Percentiles rank a stretch among this genome's conserved stretches.
Evolutionary conservation across 2,113 vertebrate species (phyloP).

Genomic region (Hepsetus odoe): DNA sequence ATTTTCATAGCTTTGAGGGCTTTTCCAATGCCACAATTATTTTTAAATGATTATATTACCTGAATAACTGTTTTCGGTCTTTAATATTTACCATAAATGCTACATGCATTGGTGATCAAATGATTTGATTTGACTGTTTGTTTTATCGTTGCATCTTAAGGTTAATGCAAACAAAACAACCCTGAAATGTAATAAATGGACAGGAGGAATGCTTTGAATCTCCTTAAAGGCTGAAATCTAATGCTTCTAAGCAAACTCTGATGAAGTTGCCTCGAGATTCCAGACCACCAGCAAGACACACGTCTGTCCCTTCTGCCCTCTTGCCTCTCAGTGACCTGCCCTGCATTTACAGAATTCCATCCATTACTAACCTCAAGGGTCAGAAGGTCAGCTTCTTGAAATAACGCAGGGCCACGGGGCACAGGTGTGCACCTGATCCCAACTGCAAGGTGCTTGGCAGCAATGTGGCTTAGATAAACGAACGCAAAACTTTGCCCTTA

Average conservation of each 20-base stretch:
- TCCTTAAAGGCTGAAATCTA: too few species aligned
- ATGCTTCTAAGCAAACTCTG: background rate
- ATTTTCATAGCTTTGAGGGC: too few species aligned
- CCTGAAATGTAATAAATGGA: too few species aligned
- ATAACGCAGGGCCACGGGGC: slow-evolving; percentile 17
- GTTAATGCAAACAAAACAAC: too few species aligned
- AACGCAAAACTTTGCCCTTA: slow-evolving; percentile 24
- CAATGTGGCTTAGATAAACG: slow-evolving; percentile 30
- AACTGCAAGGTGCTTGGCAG: slow-evolving; percentile 35
- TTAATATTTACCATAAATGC: too few species aligned
- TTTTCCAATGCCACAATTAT: too few species aligned
- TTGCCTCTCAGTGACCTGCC: slow-evolving; percentile 13
- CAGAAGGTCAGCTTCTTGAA: slow-evolving; percentile 28
- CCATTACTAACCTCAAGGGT: slow-evolving; percentile 42
- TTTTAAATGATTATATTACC: too few species aligned
- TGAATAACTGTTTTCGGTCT: too few species aligned
- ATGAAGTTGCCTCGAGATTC: background rate
- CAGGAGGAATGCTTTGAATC: too few species aligned
- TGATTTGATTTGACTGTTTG: too few species aligned
- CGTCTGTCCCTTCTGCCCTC: background rate
- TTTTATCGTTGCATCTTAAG: too few species aligned
- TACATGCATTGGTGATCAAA: too few species aligned
- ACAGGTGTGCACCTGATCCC: slow-evolving; percentile 40
- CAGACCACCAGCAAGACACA: background rate
- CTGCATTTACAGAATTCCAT: slow-evolving; percentile 41